Percentiles rank a stretch among this genome's conserved stretches.
Conservation (phyloP, 2,888 invertebrate species). For the Sinodicranocentrus sp. region DNA sequence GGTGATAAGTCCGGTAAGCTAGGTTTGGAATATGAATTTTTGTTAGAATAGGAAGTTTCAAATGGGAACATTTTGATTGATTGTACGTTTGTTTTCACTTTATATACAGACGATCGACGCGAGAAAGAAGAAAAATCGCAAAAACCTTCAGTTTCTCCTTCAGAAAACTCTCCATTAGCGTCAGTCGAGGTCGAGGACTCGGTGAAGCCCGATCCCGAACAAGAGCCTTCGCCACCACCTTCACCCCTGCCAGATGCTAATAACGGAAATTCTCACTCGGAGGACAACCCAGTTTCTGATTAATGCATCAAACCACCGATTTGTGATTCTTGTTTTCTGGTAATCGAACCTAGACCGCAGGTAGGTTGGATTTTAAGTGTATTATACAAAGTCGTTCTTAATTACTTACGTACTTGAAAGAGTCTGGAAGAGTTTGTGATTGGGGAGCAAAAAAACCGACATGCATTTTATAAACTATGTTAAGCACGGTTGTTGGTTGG, state of each 20-base stretch:
- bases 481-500: slow-evolving; percentile 37
- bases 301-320: slow-evolving; percentile 11
- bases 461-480: slow-evolving; percentile 15
- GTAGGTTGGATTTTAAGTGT: slow-evolving; percentile 56
- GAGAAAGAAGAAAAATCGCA: slow-evolving; percentile 40
- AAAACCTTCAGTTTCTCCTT: slow-evolving; percentile 10
- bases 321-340: slow-evolving; percentile 50
- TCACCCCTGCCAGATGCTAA: no score
- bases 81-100: no score
- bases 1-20: slow-evolving; percentile 20
- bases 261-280: slow-evolving; percentile 4
- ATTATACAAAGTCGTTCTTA: no score
- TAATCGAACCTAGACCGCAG: slow-evolving; percentile 54
- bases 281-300: slow-evolving; percentile 14
- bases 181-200: not conserved
- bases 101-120: slow-evolving; percentile 26
- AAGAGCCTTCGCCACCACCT: not conserved
- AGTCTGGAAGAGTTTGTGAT: slow-evolving; percentile 3
- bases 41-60: no score
- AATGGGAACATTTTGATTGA: no score
- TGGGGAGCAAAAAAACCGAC: slow-evolving; percentile 4
- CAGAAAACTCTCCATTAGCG: slow-evolving; percentile 20
- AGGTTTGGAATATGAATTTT: slow-evolving; percentile 12
- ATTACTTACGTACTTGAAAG: not conserved
- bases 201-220: not conserved